Percentiles rank a stretch among this genome's conserved stretches.
phyloP scores from a whole-genome alignment of 2,888 invertebrate species.

The Hydropsyche betteni region DNA sequence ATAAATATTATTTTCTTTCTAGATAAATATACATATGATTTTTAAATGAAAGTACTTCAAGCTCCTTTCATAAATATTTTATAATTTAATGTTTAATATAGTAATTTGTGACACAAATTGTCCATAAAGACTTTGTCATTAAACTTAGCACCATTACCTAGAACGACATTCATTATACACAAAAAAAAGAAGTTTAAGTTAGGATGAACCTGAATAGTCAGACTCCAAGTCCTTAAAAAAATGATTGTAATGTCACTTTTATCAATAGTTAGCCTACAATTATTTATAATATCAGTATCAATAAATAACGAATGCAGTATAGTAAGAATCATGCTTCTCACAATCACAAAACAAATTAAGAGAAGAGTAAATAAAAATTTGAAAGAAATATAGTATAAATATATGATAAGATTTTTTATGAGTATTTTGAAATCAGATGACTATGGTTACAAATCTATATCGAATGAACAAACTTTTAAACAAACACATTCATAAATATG shows the following conservation, averaged over 20 bases:
- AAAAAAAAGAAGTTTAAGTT: slow-evolving; percentile 34
- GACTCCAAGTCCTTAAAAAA: slow-evolving; percentile 37
- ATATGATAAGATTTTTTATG: not conserved
- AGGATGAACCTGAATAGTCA: slow-evolving; percentile 38
- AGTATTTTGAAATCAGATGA: slow-evolving; percentile 13
- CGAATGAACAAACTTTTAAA: not conserved
- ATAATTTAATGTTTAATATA: slow-evolving; percentile 27
- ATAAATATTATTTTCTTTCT: not conserved
- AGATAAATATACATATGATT: slow-evolving; percentile 23
- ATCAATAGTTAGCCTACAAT: slow-evolving; percentile 40
- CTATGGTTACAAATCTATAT: not conserved
- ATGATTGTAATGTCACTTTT: slow-evolving; percentile 52
- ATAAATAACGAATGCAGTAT: slow-evolving; percentile 47
- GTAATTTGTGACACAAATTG: slow-evolving; percentile 33
- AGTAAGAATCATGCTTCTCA: slow-evolving; percentile 28
- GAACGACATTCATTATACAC: slow-evolving; percentile 43
- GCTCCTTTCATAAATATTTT: slow-evolving; percentile 24
- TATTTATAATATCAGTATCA: slow-evolving; percentile 47
- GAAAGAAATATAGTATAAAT: not conserved
- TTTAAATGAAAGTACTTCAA: slow-evolving; percentile 30
- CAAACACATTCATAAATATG: not conserved
- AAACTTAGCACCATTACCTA: slow-evolving; percentile 49
- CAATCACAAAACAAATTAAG: not conserved
- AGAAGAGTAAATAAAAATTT: slow-evolving; percentile 2
- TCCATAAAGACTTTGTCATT: slow-evolving; percentile 35